Base-by-base conservation (phyloP, 2,888 invertebrate genomes). In the Archips crataeganus region DNA sequence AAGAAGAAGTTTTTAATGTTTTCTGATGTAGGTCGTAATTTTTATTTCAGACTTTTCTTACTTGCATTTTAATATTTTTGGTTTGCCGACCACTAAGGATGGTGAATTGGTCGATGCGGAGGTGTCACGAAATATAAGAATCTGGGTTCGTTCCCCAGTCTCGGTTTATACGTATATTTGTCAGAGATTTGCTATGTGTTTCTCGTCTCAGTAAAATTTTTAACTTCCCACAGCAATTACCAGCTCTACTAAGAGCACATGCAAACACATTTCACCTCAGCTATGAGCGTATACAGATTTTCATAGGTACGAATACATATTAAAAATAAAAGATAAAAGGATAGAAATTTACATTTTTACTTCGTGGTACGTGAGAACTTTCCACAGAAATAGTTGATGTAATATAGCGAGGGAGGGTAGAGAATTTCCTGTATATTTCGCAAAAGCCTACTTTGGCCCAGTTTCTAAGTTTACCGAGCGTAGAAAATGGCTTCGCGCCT, bases 391-490 rank as follows among this genome's bases (percentile, higher is more conserved):
- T 91, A 91, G 92, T 91, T 92, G 84, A 90, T 88, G 89, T 90
- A 87, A 91, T 84, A 86, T 89, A 87, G 87, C 86, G 82, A 84
- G 83, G 84, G 84, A 83, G 82, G 82, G 85, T 81, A 81, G 83
- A 84, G 81, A 86, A 87, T 87, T 88, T 87, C 84, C 85, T 87
- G 86, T 89, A 87, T 88, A 90, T 91, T 89, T 89, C 82, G 85
- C 87, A 84, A 87, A 92, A 92, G 92, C 92, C 92, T 90, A 91
- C 91, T 90, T 91, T 91, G 92, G 87, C 94, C 93, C 86, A 93
- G 89, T 92, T 94, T 87, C 88, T 87, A 87, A 92, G 90, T 92
- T 92, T 90, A 89, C 90, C 85, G 90, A 90, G 87, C 91, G 90
- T 88, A 87, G 89, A 89, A 87, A 92, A 93, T 93, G 87, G 88